These are phyloP conservation scores for Drosophila melanosoma DNA, from an alignment of 2,888 invertebrate genomes.

Conservation along the genomic window DNA sequence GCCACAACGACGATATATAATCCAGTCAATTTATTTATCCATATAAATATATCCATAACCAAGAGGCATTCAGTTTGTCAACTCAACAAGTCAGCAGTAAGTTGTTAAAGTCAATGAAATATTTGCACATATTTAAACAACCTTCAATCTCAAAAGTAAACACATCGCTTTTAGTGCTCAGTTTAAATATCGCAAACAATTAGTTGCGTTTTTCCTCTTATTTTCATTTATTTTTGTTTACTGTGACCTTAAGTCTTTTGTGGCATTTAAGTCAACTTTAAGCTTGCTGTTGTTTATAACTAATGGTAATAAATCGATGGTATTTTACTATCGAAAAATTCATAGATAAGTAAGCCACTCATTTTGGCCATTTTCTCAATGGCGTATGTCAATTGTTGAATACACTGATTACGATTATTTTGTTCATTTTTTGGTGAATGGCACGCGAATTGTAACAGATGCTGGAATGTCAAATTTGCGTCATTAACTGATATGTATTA, in stretches of 20 bases:
- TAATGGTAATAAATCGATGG: constrained; percentile 1
- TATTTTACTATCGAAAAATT: neutral
- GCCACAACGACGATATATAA: constrained; percentile 7
- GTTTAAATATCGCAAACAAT: constrained; percentile 19
- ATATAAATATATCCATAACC: neutral
- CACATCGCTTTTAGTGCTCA: constrained; percentile 5
- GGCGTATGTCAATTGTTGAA: neutral
- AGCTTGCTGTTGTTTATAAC: neutral
- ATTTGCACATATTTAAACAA: constrained; percentile 18
- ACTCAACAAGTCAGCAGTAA: constrained; percentile 14
- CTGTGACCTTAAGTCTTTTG: constrained; percentile 17
- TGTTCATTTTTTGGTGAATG: neutral
- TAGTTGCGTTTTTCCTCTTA: constrained; percentile 3
- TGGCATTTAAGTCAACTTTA: constrained; percentile 14
- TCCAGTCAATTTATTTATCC: neutral
- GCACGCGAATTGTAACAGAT: neutral
- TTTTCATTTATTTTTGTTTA: neutral
- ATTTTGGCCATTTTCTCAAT: neutral
- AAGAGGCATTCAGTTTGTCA: neutral
- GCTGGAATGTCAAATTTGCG: neutral
- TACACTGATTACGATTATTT: neutral
- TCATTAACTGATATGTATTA: neutral
- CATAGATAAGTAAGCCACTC: neutral
- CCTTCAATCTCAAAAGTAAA: constrained; percentile 19
- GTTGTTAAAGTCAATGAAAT: constrained; percentile 8